Conservation (phyloP, 2,113 vertebrate species). For the Hypomesus transpacificus region DNA sequence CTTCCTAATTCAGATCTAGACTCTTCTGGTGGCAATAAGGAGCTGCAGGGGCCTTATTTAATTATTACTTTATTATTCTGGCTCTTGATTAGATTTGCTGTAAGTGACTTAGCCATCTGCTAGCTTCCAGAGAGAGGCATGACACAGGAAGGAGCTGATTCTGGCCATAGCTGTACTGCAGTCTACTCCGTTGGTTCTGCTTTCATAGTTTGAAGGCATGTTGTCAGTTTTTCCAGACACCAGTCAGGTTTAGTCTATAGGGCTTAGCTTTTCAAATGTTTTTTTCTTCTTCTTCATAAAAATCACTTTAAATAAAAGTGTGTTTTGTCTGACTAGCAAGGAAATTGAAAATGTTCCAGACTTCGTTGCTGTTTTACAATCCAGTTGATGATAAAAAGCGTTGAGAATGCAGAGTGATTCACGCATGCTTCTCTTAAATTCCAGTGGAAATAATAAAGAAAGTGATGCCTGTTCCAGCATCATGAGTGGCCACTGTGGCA, state of each 20-base stretch:
- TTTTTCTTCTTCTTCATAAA: no score
- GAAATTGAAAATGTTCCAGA: no score
- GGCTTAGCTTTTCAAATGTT: no score
- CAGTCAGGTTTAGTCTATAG: no score
- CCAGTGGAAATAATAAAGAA: slow-evolving; percentile 16
- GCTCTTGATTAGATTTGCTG: slow-evolving; percentile 48
- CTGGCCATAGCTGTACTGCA: neutral
- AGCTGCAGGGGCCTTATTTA: slow-evolving; percentile 61
- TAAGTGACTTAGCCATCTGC: slow-evolving; percentile 71
- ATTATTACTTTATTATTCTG: slow-evolving; percentile 48
- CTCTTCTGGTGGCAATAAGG: slow-evolving; percentile 30
- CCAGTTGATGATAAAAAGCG: no score
- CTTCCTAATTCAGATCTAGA: slow-evolving; percentile 46
- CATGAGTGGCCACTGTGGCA: slow-evolving; percentile 51
- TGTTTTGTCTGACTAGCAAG: no score
- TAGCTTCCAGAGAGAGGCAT: slow-evolving; percentile 41
- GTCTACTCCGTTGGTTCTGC: slow-evolving; percentile 11
- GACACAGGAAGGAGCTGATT: slow-evolving; percentile 18
- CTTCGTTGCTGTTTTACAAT: no score
- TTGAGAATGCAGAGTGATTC: neutral
- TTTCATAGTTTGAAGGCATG: neutral
- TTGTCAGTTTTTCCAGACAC: no score
- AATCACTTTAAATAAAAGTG: no score
- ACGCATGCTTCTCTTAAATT: neutral
- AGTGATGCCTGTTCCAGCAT: slow-evolving; percentile 33